Conservation (phyloP, 2,113 vertebrate species). For the Limnothrissa miodon region DNA sequence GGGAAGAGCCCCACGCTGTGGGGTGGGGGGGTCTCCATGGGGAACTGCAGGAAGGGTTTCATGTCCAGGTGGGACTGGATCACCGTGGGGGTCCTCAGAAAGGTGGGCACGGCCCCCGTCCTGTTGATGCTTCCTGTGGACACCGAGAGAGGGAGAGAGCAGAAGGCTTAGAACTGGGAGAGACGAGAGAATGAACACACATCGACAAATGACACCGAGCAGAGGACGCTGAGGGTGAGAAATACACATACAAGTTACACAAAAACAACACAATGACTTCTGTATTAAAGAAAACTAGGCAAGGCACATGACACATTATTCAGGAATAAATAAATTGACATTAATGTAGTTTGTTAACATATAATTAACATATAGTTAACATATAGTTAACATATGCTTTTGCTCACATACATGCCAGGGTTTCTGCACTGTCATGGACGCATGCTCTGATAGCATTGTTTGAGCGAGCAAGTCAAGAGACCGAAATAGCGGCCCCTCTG, state of each 20-base stretch:
- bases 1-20: slow-evolving; percentile 75
- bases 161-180: background rate
- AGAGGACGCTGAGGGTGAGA: background rate
- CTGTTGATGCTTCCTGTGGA: slow-evolving; percentile 74
- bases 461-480: background rate
- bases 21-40: slow-evolving; percentile 70
- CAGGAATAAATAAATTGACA: no score
- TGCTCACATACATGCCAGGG: background rate
- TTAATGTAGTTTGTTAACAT: background rate
- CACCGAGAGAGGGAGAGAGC: background rate
- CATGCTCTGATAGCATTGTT: background rate
- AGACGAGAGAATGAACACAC: background rate
- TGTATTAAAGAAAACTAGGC: no score
- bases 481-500: background rate
- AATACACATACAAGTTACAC: no score
- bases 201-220: background rate
- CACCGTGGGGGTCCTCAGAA: slow-evolving; percentile 74
- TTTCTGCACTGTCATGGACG: background rate
- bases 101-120: slow-evolving; percentile 70
- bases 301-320: no score
- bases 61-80: slow-evolving; percentile 77
- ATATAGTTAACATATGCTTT: background rate
- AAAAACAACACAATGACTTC: no score
- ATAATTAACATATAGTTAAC: background rate
- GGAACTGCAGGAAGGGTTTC: slow-evolving; percentile 77